Percentiles rank a stretch among this genome's conserved stretches.
Conservation (phyloP, 2,113 vertebrate genomes). For the Platycercus adscitus region DNA sequence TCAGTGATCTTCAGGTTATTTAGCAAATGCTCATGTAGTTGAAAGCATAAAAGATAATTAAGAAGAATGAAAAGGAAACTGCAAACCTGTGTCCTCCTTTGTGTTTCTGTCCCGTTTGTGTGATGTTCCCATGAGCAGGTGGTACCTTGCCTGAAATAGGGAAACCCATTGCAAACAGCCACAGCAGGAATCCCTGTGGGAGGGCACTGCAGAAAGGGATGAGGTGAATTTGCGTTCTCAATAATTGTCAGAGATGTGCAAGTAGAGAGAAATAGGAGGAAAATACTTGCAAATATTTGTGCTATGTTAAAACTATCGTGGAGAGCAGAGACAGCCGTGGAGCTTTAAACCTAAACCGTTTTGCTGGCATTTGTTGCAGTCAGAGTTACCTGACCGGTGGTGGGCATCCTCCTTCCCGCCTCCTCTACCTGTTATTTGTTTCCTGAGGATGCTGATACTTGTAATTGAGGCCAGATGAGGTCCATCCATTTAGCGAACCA, state of each 20-base stretch:
- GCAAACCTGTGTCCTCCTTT: background rate
- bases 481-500: constrained; percentile 5
- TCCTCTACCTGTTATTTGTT: background rate
- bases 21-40: background rate
- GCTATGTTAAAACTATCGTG: background rate
- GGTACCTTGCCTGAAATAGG: background rate
- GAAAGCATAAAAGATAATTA: background rate
- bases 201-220: background rate
- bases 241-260: background rate
- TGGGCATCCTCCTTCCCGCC: background rate
- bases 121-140: rapidly evolving
- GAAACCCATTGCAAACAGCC: background rate
- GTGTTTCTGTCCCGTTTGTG: rapidly evolving
- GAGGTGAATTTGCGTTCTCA: background rate
- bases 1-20: background rate
- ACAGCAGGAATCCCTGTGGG: background rate
- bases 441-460: constrained; percentile 9
- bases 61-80: background rate
- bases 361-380: background rate
- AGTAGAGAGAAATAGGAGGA: background rate
- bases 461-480: constrained; percentile 55
- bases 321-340: background rate
- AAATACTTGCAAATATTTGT: background rate
- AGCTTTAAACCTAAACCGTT: background rate
- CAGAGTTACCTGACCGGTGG: background rate